Evolutionary conservation across 2,888 invertebrate species (phyloP).

Genomic region (Agrotis exclamationis): DNA sequence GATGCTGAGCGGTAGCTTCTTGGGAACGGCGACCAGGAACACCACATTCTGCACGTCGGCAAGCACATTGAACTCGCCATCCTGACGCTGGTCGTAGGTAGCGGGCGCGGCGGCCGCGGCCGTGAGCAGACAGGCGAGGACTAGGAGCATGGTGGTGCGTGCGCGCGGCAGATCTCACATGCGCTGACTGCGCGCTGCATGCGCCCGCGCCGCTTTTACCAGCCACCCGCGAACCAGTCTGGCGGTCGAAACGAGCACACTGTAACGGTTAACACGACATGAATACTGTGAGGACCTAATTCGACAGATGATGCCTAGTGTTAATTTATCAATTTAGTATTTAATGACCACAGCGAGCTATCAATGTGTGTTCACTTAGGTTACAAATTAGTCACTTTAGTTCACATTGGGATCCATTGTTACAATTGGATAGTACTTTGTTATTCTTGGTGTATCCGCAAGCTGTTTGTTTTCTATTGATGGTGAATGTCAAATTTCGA

Average conservation of each 20-base stretch:
- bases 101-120: slow-evolving; percentile 72
- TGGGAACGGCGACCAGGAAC: slow-evolving; percentile 92
- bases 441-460: neutral
- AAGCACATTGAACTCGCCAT: slow-evolving; percentile 94
- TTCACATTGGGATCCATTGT: slow-evolving; percentile 25
- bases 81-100: slow-evolving; percentile 93
- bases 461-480: slow-evolving; percentile 25
- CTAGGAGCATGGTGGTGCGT: slow-evolving; percentile 82
- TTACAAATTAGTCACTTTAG: slow-evolving; percentile 15
- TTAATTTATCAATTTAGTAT: slow-evolving; percentile 54
- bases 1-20: slow-evolving; percentile 71
- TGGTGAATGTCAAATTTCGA: slow-evolving; percentile 38
- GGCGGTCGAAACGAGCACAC: slow-evolving; percentile 86
- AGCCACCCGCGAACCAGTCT: slow-evolving; percentile 85
- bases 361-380: slow-evolving; percentile 27
- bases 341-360: slow-evolving; percentile 24
- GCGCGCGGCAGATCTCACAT: slow-evolving; percentile 75
- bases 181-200: slow-evolving; percentile 80
- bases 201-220: slow-evolving; percentile 87
- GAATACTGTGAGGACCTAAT: slow-evolving; percentile 70
- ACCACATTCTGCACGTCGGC: slow-evolving; percentile 95
- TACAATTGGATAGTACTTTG: neutral
- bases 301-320: slow-evolving; percentile 61
- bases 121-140: slow-evolving; percentile 75
- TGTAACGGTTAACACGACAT: slow-evolving; percentile 88